Conservation (phyloP, 2,113 vertebrate species). For the Trachemys scripta region DNA sequence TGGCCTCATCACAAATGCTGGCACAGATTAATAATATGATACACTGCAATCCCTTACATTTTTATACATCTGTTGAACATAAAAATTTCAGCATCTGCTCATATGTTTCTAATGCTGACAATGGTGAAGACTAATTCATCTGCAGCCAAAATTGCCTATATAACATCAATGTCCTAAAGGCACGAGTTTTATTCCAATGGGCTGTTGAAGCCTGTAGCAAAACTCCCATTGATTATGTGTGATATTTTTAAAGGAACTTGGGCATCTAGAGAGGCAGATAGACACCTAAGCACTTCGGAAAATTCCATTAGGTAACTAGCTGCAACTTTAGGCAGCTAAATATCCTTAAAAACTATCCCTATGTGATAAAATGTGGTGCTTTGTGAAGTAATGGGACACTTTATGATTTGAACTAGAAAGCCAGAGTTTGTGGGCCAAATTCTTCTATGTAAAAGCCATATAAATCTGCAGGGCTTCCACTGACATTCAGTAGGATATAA, state of each 20-base stretch:
- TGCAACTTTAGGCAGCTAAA: background rate
- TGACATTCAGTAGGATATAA: accelerated
- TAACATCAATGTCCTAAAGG: too few relatives aligned
- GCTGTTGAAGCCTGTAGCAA: background rate
- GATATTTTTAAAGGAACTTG: background rate
- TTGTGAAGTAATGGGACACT: accelerated
- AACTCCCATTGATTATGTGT: background rate
- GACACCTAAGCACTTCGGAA: background rate
- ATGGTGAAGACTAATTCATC: background rate
- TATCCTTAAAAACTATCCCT: background rate
- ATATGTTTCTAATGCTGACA: background rate
- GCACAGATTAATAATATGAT: background rate
- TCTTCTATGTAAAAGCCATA: background rate
- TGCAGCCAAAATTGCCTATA: accelerated
- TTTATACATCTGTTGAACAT: background rate
- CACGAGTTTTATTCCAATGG: accelerated
- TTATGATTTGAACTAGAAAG: accelerated
- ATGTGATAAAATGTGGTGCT: background rate
- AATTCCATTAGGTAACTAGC: background rate
- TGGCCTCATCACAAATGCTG: accelerated
- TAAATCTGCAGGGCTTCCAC: background rate
- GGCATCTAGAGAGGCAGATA: too few relatives aligned
- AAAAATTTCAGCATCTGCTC: accelerated
- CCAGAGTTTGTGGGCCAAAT: background rate
- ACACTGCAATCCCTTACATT: accelerated